A percentile compares a stretch with the other conserved stretches of the same genome.
These are phyloP conservation scores for Chaenodraco wilsoni DNA, from an alignment of 2,797 vertebrate species.

Conservation along the genomic window DNA sequence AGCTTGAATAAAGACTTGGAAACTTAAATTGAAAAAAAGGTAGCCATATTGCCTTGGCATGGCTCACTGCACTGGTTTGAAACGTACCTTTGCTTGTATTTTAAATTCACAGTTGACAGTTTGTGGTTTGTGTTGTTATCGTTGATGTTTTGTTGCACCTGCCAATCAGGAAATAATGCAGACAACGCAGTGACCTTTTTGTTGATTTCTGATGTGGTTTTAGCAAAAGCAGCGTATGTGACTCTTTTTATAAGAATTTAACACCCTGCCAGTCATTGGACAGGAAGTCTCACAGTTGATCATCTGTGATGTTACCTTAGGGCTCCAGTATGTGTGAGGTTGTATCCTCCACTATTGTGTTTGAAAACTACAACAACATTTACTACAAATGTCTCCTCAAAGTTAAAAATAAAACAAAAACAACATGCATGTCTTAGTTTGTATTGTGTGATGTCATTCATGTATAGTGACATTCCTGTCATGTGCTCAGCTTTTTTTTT, in stretches of 20 bases:
- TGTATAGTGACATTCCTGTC: conserved; percentile 51
- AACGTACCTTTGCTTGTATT: conserved; percentile 1
- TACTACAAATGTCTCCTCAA: not conserved
- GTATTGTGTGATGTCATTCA: conserved; percentile 15
- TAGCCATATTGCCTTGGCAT: too few species aligned
- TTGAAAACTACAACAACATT: conserved; percentile 12
- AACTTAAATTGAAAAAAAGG: not conserved
- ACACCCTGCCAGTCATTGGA: conserved; percentile 22
- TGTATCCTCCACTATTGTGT: not conserved
- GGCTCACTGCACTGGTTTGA: not conserved
- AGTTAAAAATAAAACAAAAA: conserved; percentile 16
- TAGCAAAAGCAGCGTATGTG: not conserved
- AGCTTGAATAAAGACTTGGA: not conserved
- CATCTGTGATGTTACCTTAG: not conserved
- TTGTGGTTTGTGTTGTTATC: conserved; percentile 76
- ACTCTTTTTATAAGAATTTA: conserved; percentile 13
- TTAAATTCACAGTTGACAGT: conserved; percentile 62
- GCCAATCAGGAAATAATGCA: conserved; percentile 57
- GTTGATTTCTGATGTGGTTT: conserved; percentile 46
- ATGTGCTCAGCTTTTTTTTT: conserved; percentile 36
- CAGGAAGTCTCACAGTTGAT: conserved; percentile 22
- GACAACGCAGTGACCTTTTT: conserved; percentile 76
- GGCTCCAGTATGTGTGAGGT: not conserved
- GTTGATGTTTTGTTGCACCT: conserved; percentile 61
- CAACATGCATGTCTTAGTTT: conserved; percentile 1